A percentile compares a stretch with the other conserved stretches of the same genome.
These are phyloP conservation scores for Muscicapa adusta DNA, from an alignment of 2,113 vertebrate species.

Conservation along the genomic window DNA sequence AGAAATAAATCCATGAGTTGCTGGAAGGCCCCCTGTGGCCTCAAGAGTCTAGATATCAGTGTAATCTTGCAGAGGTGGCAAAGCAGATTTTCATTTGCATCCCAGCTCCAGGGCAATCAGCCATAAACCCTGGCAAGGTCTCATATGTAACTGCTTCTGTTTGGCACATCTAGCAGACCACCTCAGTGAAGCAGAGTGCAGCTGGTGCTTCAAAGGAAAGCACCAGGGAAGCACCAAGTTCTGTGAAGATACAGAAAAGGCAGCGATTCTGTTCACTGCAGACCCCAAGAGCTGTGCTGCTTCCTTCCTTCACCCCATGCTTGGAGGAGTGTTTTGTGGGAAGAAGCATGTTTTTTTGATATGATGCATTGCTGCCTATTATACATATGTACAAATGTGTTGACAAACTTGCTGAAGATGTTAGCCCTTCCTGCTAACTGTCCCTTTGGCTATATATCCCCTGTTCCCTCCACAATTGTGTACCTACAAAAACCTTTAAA, in stretches of 20 bases:
- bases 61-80: not conserved
- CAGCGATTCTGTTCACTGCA: not conserved
- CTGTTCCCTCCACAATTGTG: too few relatives aligned
- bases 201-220: not conserved
- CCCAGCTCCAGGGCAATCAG: not conserved
- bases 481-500: not conserved
- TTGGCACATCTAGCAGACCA: not conserved
- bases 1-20: not conserved
- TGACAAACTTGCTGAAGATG: not conserved
- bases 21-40: not conserved
- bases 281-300: not conserved
- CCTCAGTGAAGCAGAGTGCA: not conserved
- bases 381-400: not conserved
- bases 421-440: not conserved
- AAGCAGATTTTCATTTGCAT: not conserved
- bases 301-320: not conserved
- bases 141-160: not conserved
- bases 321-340: not conserved
- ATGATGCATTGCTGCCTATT: not conserved
- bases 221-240: fast-evolving
- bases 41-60: not conserved
- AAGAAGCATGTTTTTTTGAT: not conserved
- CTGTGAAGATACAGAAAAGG: not conserved
- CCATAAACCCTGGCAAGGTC: fast-evolving
- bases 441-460: not conserved